Evolutionary conservation across 2,113 vertebrate genomes (phyloP), one percentile per base, ranked within the genome.

Genomic region (Tauraco erythrolophus): DNA sequence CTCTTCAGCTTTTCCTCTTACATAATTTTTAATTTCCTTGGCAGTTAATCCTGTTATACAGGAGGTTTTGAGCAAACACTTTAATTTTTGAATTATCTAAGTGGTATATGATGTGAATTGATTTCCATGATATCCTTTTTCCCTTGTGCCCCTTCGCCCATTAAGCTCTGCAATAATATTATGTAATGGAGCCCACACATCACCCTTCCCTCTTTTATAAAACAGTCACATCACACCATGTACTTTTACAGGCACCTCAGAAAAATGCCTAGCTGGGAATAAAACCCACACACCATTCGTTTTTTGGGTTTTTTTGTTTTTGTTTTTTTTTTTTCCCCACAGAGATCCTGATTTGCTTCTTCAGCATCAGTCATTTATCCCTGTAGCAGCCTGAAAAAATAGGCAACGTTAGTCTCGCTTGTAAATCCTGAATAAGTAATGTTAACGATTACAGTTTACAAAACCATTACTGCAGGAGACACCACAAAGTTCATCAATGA

Each of bases 11-110:
- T 84, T 86, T 95, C 72, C 56, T 90, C 37, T 96, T 93, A 92
- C 76, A 96, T 93, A 51, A 94, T 92, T 95, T 97, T 94, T 93
- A 66, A 97, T 97, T 96, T 96, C 53, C 57, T 78, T 92, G 84
- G n/a, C 64, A 95, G 51, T 81, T 96, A 96, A 97, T 90, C 94
- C 75, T 87, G 54, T 91, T 94, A 78, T 14, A 78, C 61, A 84
- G 72, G 68, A 88, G 68, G 51, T 84, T 95, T 83, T 75, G 75
- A 92, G 75, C 46, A 96, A 95, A 92, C 68, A 84, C 11, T 92
- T 84, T 64, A 62, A 91, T 90, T 97, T 96, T 84, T 95, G 71
- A 21, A 66, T 92, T 82, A 91, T 77, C 46, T 85, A 85, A 91
- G 80, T 39, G 65, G 7, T 79, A 37, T 70, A 85, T 48, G 61